phyloP scores from a whole-genome alignment of 2,888 invertebrate genomes.

The Andrena bucephala region DNA sequence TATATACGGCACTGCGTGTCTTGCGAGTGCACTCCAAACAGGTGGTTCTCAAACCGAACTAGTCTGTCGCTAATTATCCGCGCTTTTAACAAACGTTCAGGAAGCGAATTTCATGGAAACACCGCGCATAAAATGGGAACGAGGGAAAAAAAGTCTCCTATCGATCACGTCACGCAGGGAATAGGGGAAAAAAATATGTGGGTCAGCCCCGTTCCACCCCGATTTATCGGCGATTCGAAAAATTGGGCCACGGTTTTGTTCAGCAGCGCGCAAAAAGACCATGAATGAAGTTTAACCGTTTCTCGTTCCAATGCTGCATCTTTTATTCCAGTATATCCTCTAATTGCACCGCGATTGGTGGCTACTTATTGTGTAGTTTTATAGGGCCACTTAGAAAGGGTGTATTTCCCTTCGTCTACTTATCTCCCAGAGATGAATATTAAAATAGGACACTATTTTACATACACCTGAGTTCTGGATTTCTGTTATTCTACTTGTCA shows the following conservation, averaged over 20 bases:
- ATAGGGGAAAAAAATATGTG: background rate
- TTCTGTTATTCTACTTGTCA: too few species aligned
- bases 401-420: too few species aligned
- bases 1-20: constrained; percentile 50
- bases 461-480: too few species aligned
- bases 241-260: constrained; percentile 41
- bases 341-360: background rate
- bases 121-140: background rate
- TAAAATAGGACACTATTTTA: too few species aligned
- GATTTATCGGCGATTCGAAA: constrained; percentile 29
- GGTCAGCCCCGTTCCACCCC: background rate
- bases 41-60: constrained; percentile 47
- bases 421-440: too few species aligned
- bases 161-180: background rate
- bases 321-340: background rate
- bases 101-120: background rate
- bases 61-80: background rate
- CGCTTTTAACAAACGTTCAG: too few species aligned
- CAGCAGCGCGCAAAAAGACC: constrained; percentile 20
- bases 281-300: constrained; percentile 18
- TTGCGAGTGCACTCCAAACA: constrained; percentile 48
- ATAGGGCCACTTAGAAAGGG: background rate
- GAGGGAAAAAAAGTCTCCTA: background rate
- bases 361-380: background rate
- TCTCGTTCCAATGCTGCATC: background rate